Conservation (phyloP, 2,797 vertebrate species). For the Geotrypetes seraphini region DNA sequence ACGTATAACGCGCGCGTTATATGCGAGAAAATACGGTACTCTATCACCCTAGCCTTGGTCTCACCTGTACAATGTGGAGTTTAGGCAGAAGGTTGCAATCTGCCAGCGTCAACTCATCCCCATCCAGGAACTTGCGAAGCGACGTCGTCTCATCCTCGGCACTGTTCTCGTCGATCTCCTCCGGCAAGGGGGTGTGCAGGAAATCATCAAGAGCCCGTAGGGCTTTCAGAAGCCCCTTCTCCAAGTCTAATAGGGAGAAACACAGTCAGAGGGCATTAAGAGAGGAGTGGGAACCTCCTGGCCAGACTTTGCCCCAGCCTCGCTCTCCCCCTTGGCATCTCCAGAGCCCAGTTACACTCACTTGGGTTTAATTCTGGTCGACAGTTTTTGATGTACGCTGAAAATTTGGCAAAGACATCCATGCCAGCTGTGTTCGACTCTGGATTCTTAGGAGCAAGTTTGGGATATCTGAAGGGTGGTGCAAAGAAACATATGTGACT, state of each 20-base stretch:
- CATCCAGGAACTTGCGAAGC: slow-evolving; percentile 75
- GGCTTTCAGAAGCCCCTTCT: slow-evolving; percentile 48
- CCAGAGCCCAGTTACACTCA: slow-evolving; percentile 39
- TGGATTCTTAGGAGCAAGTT: slow-evolving; percentile 72
- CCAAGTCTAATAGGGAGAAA: slow-evolving; percentile 25
- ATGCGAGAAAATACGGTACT: no score
- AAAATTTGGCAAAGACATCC: slow-evolving; percentile 87
- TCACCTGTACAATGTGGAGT: slow-evolving; percentile 82
- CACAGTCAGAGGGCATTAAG: background rate
- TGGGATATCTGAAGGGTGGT: slow-evolving; percentile 66
- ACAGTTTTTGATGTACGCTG: slow-evolving; percentile 85
- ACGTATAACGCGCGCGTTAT: no score
- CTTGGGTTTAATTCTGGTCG: slow-evolving; percentile 72
- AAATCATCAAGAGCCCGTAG: slow-evolving; percentile 49
- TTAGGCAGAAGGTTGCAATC: slow-evolving; percentile 89
- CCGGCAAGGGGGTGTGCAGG: slow-evolving; percentile 66
- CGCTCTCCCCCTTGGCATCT: background rate
- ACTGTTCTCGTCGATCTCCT: slow-evolving; percentile 81
- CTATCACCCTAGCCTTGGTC: no score
- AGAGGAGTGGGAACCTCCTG: slow-evolving; percentile 15
- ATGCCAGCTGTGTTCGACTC: slow-evolving; percentile 85
- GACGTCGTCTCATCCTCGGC: slow-evolving; percentile 71
- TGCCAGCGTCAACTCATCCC: slow-evolving; percentile 72
- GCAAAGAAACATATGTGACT: no score
- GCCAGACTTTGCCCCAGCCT: background rate